A percentile compares a stretch with the other conserved stretches of the same genome.
phyloP scores from a whole-genome alignment of 1,140 invertebrate genomes.

The Ceratina calcarata region DNA sequence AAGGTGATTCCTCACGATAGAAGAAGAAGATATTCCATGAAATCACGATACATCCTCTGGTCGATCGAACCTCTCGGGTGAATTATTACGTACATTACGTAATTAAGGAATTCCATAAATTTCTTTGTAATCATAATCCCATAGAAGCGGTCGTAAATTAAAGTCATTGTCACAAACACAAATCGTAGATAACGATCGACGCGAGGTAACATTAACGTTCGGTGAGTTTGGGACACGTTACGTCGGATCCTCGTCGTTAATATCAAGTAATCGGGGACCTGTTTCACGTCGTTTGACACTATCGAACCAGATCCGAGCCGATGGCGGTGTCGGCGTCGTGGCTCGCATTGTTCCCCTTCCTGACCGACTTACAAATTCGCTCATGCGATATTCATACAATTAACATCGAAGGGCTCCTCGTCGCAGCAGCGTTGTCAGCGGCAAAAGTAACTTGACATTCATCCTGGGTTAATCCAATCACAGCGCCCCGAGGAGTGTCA shows the following conservation, averaged over 20 bases:
- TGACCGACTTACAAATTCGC: conserved; percentile 55
- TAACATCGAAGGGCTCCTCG: conserved; percentile 49
- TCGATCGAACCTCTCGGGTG: not conserved
- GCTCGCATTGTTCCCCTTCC: conserved; percentile 37
- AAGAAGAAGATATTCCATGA: not conserved
- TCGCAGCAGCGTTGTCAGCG: conserved; percentile 22
- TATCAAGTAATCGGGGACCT: conserved; percentile 25
- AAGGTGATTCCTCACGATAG: no score
- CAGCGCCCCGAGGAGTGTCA: conserved; percentile 63
- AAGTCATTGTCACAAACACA: conserved; percentile 25
- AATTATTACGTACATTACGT: conserved; percentile 14
- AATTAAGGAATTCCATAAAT: conserved; percentile 47
- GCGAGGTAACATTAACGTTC: conserved; percentile 39
- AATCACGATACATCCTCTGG: not conserved
- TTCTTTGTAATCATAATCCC: conserved; percentile 27
- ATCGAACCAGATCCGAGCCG: conserved; percentile 34
- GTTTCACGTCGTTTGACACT: conserved; percentile 42
- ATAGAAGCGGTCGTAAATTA: conserved; percentile 21
- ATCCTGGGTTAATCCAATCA: conserved; percentile 66
- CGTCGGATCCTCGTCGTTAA: conserved; percentile 21
- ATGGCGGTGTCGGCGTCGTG: not conserved
- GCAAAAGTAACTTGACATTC: conserved; percentile 56
- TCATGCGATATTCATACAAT: conserved; percentile 66
- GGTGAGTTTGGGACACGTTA: not conserved
- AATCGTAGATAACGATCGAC: conserved; percentile 43